These are phyloP conservation scores for Myodes glareolus DNA, from an alignment of 2,113 vertebrate genomes.

Conservation along the genomic window DNA sequence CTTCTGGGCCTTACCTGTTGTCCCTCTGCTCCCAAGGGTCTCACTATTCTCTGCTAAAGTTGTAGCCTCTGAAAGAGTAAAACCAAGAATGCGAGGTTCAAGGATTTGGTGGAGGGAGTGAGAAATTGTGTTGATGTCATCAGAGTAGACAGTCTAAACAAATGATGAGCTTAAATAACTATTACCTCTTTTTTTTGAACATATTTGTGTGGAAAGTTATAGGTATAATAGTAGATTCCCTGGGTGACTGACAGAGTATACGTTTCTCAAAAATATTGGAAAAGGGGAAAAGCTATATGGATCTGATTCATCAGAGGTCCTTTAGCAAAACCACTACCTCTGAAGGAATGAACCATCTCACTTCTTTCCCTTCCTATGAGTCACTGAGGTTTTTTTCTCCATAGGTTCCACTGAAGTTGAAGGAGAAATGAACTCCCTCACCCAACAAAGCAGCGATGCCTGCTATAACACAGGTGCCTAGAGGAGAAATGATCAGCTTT, in stretches of 20 bases:
- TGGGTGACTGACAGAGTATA: too few species aligned
- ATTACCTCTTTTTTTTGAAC: neutral
- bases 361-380: neutral
- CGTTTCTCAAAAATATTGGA: neutral
- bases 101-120: neutral
- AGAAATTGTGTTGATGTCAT: neutral
- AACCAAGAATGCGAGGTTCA: neutral
- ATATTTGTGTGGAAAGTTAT: neutral
- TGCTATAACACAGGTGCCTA: neutral
- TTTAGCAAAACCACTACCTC: too few species aligned
- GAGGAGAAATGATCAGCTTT: neutral
- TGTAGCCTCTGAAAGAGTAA: neutral
- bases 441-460: neutral
- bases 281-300: neutral
- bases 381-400: neutral
- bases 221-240: too few species aligned
- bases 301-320: neutral
- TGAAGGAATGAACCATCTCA: too few species aligned
- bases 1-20: neutral
- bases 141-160: neutral
- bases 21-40: neutral
- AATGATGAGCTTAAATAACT: neutral
- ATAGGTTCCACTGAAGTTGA: too few species aligned
- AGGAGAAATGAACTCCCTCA: neutral
- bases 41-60: neutral